Evolutionary conservation across 1,140 invertebrate genomes (phyloP).

Genomic region (Argopecten irradians): DNA sequence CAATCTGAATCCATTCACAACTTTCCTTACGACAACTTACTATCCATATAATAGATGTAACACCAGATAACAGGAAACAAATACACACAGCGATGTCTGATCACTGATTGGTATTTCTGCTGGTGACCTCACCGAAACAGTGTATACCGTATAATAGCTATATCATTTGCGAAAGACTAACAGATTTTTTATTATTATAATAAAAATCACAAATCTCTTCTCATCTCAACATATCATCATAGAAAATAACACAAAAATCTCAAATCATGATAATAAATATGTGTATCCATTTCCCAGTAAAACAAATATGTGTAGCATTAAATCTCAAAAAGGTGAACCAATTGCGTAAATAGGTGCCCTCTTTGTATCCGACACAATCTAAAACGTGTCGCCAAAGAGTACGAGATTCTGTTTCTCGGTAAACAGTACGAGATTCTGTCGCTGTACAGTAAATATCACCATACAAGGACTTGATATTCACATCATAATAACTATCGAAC

Average conservation of each 20-base stretch:
- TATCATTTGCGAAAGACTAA: conserved; percentile 15
- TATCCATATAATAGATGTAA: neutral
- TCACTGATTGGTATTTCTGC: neutral
- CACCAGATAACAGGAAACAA: neutral
- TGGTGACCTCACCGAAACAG: neutral
- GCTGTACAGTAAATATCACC: neutral
- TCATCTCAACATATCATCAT: neutral
- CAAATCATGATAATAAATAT: conserved; percentile 3
- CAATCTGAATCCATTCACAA: neutral
- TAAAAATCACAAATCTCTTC: neutral
- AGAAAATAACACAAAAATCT: conserved; percentile 12
- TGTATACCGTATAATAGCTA: conserved; percentile 11
- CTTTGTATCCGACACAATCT: neutral
- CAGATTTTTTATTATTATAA: conserved; percentile 18
- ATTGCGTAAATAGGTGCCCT: neutral
- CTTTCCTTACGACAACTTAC: neutral
- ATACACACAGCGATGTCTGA: neutral
- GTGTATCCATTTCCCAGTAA: neutral
- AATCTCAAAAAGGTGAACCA: conserved; percentile 2
- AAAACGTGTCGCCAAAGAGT: neutral
- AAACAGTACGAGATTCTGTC: conserved; percentile 4
- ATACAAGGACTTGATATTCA: neutral
- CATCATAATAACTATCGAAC: neutral
- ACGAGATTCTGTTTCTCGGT: conserved; percentile 4
- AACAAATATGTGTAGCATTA: neutral